phyloP scores from a whole-genome alignment of 2,797 vertebrate species.

The Chelidonichthys spinosus region DNA sequence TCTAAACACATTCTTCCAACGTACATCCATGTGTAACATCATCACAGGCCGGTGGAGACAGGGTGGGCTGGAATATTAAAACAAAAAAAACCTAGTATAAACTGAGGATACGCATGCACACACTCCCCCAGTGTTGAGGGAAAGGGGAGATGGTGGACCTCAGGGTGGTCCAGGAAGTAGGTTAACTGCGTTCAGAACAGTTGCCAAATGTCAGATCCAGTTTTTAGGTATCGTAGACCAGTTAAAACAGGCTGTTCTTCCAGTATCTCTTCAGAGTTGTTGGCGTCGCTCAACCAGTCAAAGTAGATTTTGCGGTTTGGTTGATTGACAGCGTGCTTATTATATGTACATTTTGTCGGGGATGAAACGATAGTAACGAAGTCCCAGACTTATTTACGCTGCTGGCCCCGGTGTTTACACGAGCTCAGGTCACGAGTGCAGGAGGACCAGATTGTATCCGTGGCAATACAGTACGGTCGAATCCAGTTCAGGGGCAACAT shows the following conservation, averaged over 20 bases:
- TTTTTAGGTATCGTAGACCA: neutral
- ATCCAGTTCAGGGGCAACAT: conserved; percentile 23
- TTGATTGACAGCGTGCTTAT: neutral
- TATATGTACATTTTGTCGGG: neutral
- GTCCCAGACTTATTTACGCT: neutral
- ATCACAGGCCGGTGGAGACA: conserved; percentile 19
- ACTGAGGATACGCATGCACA: conserved; percentile 23
- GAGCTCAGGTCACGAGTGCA: neutral
- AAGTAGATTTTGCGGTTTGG: neutral
- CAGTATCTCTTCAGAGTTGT: neutral
- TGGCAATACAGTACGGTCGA: neutral
- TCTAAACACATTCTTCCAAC: conserved; percentile 50
- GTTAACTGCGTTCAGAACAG: neutral
- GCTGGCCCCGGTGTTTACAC: neutral
- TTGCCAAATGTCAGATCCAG: neutral
- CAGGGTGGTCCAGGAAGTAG: conserved; percentile 40
- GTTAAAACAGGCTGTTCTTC: neutral
- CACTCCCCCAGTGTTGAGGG: conserved; percentile 14
- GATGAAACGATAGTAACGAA: neutral
- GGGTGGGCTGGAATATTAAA: conserved; percentile 35
- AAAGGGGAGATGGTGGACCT: conserved; percentile 29
- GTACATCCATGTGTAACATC: conserved; percentile 30
- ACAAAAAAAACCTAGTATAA: conserved; percentile 42
- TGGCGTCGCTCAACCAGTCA: neutral
- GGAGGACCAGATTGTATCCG: neutral